Percentiles rank a stretch among this genome's conserved stretches.
Evolutionary conservation across 2,797 vertebrate genomes (phyloP).

Genomic region (Rhadinocentrus ornatus): DNA sequence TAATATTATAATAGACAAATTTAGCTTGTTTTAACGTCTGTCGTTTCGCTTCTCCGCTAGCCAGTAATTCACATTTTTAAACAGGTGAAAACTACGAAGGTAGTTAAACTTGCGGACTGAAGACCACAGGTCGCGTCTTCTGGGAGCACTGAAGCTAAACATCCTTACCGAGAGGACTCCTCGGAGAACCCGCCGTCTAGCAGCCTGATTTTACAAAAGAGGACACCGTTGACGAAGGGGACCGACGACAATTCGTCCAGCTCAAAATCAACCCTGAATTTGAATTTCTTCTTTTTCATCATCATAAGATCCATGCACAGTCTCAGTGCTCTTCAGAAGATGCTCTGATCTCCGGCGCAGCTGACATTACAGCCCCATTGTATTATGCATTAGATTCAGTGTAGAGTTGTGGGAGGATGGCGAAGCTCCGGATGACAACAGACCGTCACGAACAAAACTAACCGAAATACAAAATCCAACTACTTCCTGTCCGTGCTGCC

Average conservation of each 20-base stretch:
- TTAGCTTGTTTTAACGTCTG: constrained; percentile 1
- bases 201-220: constrained; percentile 97
- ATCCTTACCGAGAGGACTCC: constrained; percentile 91
- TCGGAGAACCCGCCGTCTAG: constrained; percentile 94
- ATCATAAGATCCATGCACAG: constrained; percentile 88
- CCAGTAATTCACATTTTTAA: background rate
- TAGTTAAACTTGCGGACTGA: background rate
- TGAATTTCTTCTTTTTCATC: constrained; percentile 99
- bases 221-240: constrained; percentile 95
- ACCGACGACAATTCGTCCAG: constrained; percentile 96
- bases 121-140: background rate
- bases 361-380: constrained; percentile 66
- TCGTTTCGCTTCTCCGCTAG: constrained; percentile 10
- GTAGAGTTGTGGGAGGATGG: constrained; percentile 42
- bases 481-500: constrained; percentile 7
- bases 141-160: background rate
- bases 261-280: constrained; percentile 96
- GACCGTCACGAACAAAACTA: accelerated
- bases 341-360: constrained; percentile 23
- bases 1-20: background rate
- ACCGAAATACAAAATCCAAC: accelerated
- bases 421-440: constrained; percentile 41
- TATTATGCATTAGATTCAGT: constrained; percentile 9
- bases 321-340: constrained; percentile 17
- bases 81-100: background rate